phyloP scores from a whole-genome alignment of 2,888 invertebrate species.

The Drosophila pseudotalamancana region DNA sequence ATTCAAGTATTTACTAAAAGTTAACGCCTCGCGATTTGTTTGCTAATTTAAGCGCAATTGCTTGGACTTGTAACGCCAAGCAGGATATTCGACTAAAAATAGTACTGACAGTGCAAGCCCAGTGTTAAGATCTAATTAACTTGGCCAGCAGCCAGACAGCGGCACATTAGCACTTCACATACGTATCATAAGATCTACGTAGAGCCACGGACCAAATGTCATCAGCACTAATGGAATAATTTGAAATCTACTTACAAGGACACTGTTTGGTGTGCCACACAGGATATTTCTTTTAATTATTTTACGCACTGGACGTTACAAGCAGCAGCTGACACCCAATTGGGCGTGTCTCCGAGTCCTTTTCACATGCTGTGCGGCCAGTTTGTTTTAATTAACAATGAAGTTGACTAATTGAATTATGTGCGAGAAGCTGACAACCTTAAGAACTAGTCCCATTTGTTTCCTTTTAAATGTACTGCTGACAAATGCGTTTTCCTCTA shows the following conservation, averaged over 20 bases:
- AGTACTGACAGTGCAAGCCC: too few relatives aligned
- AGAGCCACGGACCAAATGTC: conserved; percentile 62
- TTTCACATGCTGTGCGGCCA: conserved; percentile 28
- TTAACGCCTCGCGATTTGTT: conserved; percentile 47
- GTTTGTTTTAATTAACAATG: conserved; percentile 61
- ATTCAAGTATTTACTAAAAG: conserved; percentile 29
- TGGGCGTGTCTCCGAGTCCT: conserved; percentile 43
- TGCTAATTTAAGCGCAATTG: conserved; percentile 29
- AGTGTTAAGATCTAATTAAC: conserved; percentile 30
- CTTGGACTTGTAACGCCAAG: conserved; percentile 27
- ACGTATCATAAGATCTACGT: conserved; percentile 32
- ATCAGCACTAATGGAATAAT: conserved; percentile 79
- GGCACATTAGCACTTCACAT: conserved; percentile 56
- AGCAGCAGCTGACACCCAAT: conserved; percentile 32
- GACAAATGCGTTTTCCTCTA: conserved; percentile 8
- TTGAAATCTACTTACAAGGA: conserved; percentile 76
- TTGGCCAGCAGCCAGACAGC: conserved; percentile 32
- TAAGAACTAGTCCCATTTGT: not conserved
- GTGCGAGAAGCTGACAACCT: conserved; percentile 10
- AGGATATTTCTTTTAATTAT: conserved; percentile 76
- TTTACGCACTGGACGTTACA: conserved; percentile 58
- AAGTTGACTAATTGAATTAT: conserved; percentile 68
- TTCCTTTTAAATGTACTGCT: conserved; percentile 5
- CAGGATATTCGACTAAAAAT: not conserved
- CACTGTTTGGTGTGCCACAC: conserved; percentile 21